These are phyloP conservation scores for Macquaria australasica DNA, from an alignment of 2,113 vertebrate species.

Conservation along the genomic window DNA sequence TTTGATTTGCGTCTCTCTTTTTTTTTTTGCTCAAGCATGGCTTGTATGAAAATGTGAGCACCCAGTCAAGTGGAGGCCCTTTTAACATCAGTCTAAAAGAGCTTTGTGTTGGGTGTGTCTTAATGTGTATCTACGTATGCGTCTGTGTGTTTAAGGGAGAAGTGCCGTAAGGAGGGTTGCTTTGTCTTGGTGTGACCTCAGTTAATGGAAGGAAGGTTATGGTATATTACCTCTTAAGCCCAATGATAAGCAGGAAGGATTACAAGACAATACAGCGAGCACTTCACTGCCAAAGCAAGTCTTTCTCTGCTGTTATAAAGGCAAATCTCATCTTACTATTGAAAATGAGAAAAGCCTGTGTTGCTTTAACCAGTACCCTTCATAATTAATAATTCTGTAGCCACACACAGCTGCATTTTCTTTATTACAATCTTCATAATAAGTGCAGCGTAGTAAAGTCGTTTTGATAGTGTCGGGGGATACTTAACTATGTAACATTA, in stretches of 20 bases:
- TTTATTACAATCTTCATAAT: not conserved
- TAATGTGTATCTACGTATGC: too few species aligned
- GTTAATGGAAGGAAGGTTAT: constrained; percentile 2
- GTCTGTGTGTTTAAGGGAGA: not conserved
- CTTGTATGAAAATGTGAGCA: constrained; percentile 6
- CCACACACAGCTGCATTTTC: not conserved
- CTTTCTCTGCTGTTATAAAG: constrained; percentile 10
- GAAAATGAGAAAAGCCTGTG: not conserved
- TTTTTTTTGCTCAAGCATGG: not conserved
- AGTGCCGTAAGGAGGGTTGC: not conserved
- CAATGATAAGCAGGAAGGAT: not conserved
- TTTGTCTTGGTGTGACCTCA: constrained; percentile 8
- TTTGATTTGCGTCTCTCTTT: constrained; percentile 15
- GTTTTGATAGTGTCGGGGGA: not conserved
- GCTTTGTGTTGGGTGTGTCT: not conserved
- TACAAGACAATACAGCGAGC: not conserved
- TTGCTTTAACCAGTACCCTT: not conserved
- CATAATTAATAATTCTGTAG: not conserved
- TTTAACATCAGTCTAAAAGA: constrained; percentile 1
- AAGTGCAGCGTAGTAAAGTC: not conserved
- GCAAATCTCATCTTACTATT: not conserved
- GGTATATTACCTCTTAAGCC: not conserved
- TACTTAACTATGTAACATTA: not conserved
- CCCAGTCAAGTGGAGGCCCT: constrained; percentile 9
- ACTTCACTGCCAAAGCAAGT: not conserved